Base-by-base conservation (phyloP, 2,888 invertebrate genomes). In the Harpagoxenus sublaevis region DNA sequence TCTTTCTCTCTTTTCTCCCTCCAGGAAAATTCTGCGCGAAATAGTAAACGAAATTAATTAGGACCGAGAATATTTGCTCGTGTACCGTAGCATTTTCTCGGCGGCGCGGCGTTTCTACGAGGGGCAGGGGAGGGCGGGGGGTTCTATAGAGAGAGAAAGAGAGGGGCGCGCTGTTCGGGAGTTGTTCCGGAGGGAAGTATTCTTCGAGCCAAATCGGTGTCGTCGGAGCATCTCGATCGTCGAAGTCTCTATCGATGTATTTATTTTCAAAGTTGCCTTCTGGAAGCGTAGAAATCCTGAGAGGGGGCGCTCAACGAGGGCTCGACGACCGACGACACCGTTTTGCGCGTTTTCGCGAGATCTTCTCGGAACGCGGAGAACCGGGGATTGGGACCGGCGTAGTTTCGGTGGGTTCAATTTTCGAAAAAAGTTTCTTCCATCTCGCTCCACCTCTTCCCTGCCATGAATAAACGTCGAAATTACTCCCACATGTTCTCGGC, bases 221-320 rank as follows among this genome's bases (percentile, higher is more conserved):
- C 12, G 51, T 70, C 75, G 71, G 60, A 51, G 57, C 71, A 42
- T 62, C 12, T n/a, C 39, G 23, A 23, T 23, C 0, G 23, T 23
- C 23, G 42, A 31, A 12, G 57, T 35, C 31, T 66, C 10, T 55
- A 60, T 12, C 48, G 55, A 79, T 57, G 57, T 71, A 81, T 60
- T 74, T 81, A 81, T 81, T 81, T 71, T 74, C 79, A 60, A 73
- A 73, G 79, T 73, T 74, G 79, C 60, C 79, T 81, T 81, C 28
- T 39, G 60, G 48, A 74, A 79, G 75, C 39, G 23, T 15, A 60
- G 57, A 48, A 79, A 73, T 73, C 12, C 2, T 10, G 42, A 6
- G 42, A 42, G 45, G 31, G 45, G 23, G 18, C 60, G 45, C 45
- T 31, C 60, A 60, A 79, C 35, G 35, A 4, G 23, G 28, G 45